phyloP scores from a whole-genome alignment of 2,888 invertebrate genomes.

The Perithous albicinctus region DNA sequence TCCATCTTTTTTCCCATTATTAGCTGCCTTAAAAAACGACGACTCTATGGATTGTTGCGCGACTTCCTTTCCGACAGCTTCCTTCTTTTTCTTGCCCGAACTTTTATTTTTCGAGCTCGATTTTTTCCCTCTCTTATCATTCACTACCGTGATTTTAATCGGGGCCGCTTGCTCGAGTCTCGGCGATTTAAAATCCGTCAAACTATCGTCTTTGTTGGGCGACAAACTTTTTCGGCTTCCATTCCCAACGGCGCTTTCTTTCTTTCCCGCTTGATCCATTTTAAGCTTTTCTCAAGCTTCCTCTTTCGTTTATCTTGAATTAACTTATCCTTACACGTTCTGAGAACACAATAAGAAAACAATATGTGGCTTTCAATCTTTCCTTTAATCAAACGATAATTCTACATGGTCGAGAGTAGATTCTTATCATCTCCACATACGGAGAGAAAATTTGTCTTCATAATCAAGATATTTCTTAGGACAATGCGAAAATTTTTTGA shows the following conservation, averaged over 20 bases:
- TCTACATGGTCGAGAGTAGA: slow-evolving; percentile 12
- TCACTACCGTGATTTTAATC: slow-evolving; percentile 60
- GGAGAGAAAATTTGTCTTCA: not conserved
- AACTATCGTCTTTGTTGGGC: slow-evolving; percentile 74
- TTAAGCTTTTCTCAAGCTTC: not conserved
- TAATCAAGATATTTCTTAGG: too few relatives aligned
- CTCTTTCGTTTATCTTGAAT: not conserved
- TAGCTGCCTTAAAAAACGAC: slow-evolving; percentile 77
- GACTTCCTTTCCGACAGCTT: slow-evolving; percentile 45
- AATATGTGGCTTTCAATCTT: slow-evolving; percentile 12
- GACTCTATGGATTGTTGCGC: slow-evolving; percentile 78
- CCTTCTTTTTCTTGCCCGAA: slow-evolving; percentile 47
- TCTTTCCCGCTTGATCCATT: not conserved
- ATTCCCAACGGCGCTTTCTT: not conserved
- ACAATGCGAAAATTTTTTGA: too few relatives aligned
- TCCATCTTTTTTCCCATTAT: slow-evolving; percentile 65
- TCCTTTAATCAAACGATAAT: slow-evolving; percentile 19
- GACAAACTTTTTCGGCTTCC: not conserved
- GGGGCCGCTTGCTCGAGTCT: slow-evolving; percentile 52
- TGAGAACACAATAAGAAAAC: slow-evolving; percentile 38
- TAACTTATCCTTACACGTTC: slow-evolving; percentile 11
- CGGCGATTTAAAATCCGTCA: slow-evolving; percentile 81
- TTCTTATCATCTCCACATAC: not conserved
- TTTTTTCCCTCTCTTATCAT: slow-evolving; percentile 65
- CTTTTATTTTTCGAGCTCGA: slow-evolving; percentile 41